phyloP scores from a whole-genome alignment of 2,888 invertebrate species.

The Machimus atricapillus region DNA sequence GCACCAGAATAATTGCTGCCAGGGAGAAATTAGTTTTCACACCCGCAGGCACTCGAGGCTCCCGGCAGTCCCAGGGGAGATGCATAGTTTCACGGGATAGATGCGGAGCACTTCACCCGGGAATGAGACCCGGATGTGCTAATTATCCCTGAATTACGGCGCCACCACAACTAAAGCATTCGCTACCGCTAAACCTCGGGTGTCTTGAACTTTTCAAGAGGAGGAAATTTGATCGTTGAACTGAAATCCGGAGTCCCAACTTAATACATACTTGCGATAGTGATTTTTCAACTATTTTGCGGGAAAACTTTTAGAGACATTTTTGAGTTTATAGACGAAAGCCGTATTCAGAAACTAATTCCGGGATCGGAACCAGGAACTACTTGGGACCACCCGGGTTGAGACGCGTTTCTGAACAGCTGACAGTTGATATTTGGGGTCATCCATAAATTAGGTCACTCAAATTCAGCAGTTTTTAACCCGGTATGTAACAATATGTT shows the following conservation, averaged over 20 bases:
- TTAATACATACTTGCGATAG: background rate
- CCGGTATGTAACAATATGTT: too few species aligned
- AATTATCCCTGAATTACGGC: conserved; percentile 5
- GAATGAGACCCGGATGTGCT: background rate
- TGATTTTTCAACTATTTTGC: background rate
- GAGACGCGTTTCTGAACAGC: too few species aligned
- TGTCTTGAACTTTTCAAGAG: background rate
- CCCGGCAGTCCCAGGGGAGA: background rate
- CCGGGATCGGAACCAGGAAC: too few species aligned
- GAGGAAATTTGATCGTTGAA: background rate
- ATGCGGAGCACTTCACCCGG: background rate
- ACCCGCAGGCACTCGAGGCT: background rate
- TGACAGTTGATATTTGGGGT: too few species aligned
- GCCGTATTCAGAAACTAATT: too few species aligned
- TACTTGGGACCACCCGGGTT: too few species aligned
- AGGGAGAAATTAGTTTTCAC: background rate
- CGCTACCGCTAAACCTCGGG: background rate
- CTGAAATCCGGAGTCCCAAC: background rate
- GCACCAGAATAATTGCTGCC: background rate
- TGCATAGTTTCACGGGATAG: background rate
- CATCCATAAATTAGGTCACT: too few species aligned
- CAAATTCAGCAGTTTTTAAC: too few species aligned
- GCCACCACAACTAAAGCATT: background rate
- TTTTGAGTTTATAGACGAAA: too few species aligned
- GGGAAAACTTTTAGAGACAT: background rate